Base-by-base conservation (phyloP, 2,797 vertebrate genomes). In the Menidia menidia region DNA sequence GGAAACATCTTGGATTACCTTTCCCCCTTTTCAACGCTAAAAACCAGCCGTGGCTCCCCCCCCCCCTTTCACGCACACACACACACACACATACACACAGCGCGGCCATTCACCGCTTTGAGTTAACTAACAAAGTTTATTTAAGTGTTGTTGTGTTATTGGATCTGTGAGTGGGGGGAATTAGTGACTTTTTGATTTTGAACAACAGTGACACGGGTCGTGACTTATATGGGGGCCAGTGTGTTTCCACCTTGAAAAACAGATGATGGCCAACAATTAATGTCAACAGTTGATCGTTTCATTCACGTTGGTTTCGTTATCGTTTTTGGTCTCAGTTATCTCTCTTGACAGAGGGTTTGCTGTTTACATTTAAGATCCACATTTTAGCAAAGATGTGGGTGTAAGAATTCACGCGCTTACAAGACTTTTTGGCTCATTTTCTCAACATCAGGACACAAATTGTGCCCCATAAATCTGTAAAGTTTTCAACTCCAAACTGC, bases 1-100 rank as follows among this genome's bases (percentile, higher is more conserved):
- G 88, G 88, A 64, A 73, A 80, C 87, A 92, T 91, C 92, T 94
- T 91, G 93, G 92, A 92, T 95, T 93, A 93, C 93, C 90, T 93
- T 92, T 89, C 74, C 81, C 77, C 78, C 77, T 84, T 25, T 90
- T 90, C 89, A 90, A 76, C 72, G 50, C 62, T 77, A 82, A 86
- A 88, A 87, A 75, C 44, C 64, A 81, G 60, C 77, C 65, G 10
- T 63, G 55, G 11, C 47, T 4, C 64, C 59, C 60, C 55, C 51
- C 13, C 4, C 61, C 30, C 30, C 13, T 31, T 39, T 39, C 9
- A 25, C 25, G 2, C 25, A 25, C 25, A 25, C 25, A 25, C 58
- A 50, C 65, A 16, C 75, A 31, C 68, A 41, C 76, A 39, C 69
- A 14, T 18, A 31, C 78, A 47, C 67, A 65, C 79, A 68, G 43